phyloP scores from a whole-genome alignment of 2,113 vertebrate genomes.

The Gobius niger region DNA sequence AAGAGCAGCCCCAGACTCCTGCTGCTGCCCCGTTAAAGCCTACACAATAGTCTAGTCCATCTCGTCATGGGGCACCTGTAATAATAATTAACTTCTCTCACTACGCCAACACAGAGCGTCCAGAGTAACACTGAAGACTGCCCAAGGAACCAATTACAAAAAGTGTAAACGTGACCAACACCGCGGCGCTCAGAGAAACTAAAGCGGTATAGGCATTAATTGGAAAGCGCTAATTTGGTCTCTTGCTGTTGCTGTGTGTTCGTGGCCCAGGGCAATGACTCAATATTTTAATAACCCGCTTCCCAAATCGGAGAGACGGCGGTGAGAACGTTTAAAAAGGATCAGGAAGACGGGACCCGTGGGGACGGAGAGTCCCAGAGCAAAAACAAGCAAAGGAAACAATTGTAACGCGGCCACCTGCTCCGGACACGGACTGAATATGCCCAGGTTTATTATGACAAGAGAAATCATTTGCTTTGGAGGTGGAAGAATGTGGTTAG shows the following conservation, averaged over 20 bases:
- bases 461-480: background rate
- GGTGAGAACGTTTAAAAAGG: background rate
- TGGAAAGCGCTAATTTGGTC: slow-evolving; percentile 25
- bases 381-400: slow-evolving; percentile 4
- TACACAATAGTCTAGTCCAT: too few relatives aligned
- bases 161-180: slow-evolving; percentile 1
- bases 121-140: background rate
- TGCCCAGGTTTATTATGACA: slow-evolving; percentile 2
- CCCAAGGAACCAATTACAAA: slow-evolving; percentile 3
- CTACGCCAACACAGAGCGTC: background rate
- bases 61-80: too few relatives aligned
- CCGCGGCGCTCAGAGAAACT: slow-evolving; percentile 10
- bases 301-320: slow-evolving; percentile 13
- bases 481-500: background rate
- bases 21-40: too few relatives aligned
- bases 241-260: slow-evolving; percentile 2
- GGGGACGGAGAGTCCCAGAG: background rate
- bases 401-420: background rate
- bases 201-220: slow-evolving; percentile 23
- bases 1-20: too few relatives aligned
- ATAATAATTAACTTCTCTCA: too few relatives aligned
- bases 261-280: slow-evolving; percentile 5
- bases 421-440: slow-evolving; percentile 17
- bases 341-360: background rate
- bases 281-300: slow-evolving; percentile 16